Conservation (phyloP, 1,140 invertebrate species). For the Euura lappo region DNA sequence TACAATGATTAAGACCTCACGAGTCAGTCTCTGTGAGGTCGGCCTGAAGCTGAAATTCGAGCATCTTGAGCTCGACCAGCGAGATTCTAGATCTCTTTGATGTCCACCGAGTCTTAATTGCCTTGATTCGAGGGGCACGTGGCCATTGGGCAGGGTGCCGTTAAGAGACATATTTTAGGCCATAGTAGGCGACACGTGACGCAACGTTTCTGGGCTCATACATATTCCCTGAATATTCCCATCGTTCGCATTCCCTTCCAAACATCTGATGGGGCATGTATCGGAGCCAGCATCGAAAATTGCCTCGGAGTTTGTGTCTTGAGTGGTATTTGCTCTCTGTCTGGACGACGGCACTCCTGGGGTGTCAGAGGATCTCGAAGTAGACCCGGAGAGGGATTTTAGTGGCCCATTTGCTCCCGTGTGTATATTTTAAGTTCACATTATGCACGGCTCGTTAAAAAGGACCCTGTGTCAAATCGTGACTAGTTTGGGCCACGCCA, state of each 20-base stretch:
- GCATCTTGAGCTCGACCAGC: not conserved
- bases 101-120: constrained; percentile 26
- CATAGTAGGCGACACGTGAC: no score
- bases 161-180: not conserved
- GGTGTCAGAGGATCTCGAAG: not conserved
- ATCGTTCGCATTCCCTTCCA: no score
- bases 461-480: not conserved
- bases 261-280: no score
- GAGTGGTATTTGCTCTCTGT: constrained; percentile 2
- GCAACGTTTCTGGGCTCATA: no score
- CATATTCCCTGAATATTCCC: no score
- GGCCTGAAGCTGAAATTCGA: not conserved
- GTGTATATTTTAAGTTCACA: constrained; percentile 1
- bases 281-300: no score
- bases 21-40: no score
- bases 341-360: not conserved
- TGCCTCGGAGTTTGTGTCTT: not conserved
- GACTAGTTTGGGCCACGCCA: no score
- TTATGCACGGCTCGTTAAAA: constrained; percentile 1
- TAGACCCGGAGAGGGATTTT: not conserved
- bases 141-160: not conserved
- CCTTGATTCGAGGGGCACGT: constrained; percentile 23
- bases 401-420: not conserved
- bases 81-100: constrained; percentile 19
- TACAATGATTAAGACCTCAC: not conserved